phyloP scores from a whole-genome alignment of 1,140 invertebrate species.

The Panagrolaimus sp. region DNA sequence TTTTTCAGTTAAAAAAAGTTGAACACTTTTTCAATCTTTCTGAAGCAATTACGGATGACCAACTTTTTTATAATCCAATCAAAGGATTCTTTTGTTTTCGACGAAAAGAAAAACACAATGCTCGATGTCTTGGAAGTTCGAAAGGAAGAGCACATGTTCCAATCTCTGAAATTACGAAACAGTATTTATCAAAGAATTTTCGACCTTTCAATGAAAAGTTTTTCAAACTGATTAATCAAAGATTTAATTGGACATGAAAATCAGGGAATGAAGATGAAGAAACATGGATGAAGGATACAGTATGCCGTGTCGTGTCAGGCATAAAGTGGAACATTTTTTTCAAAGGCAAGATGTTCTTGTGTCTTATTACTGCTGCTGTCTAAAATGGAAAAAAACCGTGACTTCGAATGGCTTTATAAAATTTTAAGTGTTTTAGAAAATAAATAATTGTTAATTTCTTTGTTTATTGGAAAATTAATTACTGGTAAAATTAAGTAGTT shows the following conservation, averaged over 20 bases:
- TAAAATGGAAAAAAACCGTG: too few relatives aligned
- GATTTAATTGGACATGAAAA: slow-evolving; percentile 29
- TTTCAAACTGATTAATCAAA: slow-evolving; percentile 30
- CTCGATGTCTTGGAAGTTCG: slow-evolving; percentile 39
- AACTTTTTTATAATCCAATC: slow-evolving; percentile 58
- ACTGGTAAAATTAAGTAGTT: too few relatives aligned
- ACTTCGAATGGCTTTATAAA: too few relatives aligned
- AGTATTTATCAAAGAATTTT: slow-evolving; percentile 29
- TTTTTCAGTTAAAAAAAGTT: slow-evolving; percentile 19
- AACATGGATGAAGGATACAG: too few relatives aligned
- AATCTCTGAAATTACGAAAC: slow-evolving; percentile 1
- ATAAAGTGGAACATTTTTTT: too few relatives aligned
- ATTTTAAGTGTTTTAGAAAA: too few relatives aligned
- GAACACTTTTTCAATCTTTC: slow-evolving; percentile 44
- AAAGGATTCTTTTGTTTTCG: slow-evolving; percentile 62
- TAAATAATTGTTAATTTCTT: too few relatives aligned
- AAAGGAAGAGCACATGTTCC: slow-evolving; percentile 41
- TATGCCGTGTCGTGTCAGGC: too few relatives aligned
- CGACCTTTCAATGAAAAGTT: slow-evolving; percentile 32
- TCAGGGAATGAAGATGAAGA: too few relatives aligned
- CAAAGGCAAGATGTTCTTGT: too few relatives aligned
- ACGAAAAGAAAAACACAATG: slow-evolving; percentile 26
- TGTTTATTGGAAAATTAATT: too few relatives aligned
- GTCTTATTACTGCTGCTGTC: too few relatives aligned
- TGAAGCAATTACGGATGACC: slow-evolving; percentile 30